A percentile compares a stretch with the other conserved stretches of the same genome.
Evolutionary conservation across 2,113 vertebrate genomes (phyloP).

Genomic region (Scatophagus argus): DNA sequence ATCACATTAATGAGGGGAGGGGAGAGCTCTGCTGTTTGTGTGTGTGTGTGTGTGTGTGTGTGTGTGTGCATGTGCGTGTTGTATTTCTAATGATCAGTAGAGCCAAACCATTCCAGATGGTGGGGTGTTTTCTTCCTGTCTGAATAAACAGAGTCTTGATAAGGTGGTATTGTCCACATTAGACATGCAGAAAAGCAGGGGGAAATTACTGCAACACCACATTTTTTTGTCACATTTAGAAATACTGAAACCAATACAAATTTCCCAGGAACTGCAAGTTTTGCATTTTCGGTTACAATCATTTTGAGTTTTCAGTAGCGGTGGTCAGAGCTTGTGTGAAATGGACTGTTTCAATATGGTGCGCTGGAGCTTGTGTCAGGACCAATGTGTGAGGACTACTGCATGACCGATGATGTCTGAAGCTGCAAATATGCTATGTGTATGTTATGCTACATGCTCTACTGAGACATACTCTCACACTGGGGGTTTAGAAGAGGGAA

Average conservation of each 20-base stretch:
- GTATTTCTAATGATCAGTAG: slow-evolving; percentile 49
- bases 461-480: too few relatives aligned
- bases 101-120: slow-evolving; percentile 54
- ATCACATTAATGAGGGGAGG: slow-evolving; percentile 63
- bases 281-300: neutral
- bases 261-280: neutral
- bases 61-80: slow-evolving; percentile 46
- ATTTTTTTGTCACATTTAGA: neutral
- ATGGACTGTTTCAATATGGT: neutral
- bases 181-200: slow-evolving; percentile 7
- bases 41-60: slow-evolving; percentile 50
- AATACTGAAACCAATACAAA: neutral
- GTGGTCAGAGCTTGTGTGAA: neutral
- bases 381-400: too few relatives aligned
- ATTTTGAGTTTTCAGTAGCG: neutral
- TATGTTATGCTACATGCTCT: neutral
- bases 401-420: neutral
- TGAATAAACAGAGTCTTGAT: slow-evolving; percentile 39
- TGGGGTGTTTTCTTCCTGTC: slow-evolving; percentile 57
- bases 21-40: slow-evolving; percentile 27
- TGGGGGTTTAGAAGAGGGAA: neutral
- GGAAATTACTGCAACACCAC: neutral
- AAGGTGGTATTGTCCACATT: slow-evolving; percentile 26
- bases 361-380: neutral
- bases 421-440: too few relatives aligned